A percentile compares a stretch with the other conserved stretches of the same genome.
These are phyloP conservation scores for Theretra japonica DNA, from an alignment of 2,888 invertebrate species.

Conservation along the genomic window DNA sequence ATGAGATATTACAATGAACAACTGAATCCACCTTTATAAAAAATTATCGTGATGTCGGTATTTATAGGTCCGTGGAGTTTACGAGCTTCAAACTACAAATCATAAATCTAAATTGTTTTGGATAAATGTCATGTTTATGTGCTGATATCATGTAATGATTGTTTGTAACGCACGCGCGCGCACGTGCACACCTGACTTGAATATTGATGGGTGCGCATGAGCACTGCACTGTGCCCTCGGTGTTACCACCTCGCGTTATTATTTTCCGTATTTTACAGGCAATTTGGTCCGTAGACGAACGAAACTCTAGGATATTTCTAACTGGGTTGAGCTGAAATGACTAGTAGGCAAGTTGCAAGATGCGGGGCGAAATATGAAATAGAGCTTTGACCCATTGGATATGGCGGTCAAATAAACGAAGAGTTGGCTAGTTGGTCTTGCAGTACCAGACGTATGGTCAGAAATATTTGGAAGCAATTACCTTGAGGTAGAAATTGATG, in stretches of 20 bases:
- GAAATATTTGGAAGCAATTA: too few species aligned
- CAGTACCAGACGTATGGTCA: too few species aligned
- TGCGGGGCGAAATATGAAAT: too few species aligned
- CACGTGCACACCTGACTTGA: constrained; percentile 45
- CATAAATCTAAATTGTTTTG: constrained; percentile 40
- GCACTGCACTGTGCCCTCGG: not conserved
- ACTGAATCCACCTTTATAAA: not conserved
- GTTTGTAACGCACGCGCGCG: constrained; percentile 40
- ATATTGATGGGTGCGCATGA: constrained; percentile 38
- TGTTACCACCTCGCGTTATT: not conserved
- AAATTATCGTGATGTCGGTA: not conserved
- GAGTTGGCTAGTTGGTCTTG: too few species aligned
- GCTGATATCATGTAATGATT: constrained; percentile 43
- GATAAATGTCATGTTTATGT: constrained; percentile 47
- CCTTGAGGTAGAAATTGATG: too few species aligned
- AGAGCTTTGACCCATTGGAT: too few species aligned
- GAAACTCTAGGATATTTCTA: too few species aligned
- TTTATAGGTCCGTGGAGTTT: not conserved
- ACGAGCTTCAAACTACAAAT: not conserved
- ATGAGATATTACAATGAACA: too few species aligned
- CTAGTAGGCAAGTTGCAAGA: too few species aligned
- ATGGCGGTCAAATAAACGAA: too few species aligned
- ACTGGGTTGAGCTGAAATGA: too few species aligned
- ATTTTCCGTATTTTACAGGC: not conserved
- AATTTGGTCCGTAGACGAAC: too few species aligned